Evolutionary conservation across 2,797 vertebrate species (phyloP).

Genomic region (Lacerta bilineata): DNA sequence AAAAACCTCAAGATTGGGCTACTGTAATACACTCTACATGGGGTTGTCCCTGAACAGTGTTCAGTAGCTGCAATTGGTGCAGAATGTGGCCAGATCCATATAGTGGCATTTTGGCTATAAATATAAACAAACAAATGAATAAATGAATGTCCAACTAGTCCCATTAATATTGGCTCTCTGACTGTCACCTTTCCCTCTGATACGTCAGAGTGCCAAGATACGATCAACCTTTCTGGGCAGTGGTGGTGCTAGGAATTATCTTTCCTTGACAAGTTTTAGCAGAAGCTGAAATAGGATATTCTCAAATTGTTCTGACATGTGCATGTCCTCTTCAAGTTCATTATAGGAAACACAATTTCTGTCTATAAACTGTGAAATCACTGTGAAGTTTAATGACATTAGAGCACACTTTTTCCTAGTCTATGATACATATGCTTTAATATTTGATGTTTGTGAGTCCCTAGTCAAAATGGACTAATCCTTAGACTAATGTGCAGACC

Average conservation of each 20-base stretch:
- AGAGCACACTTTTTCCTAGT: neutral
- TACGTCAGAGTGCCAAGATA: too few relatives aligned
- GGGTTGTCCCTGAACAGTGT: too few relatives aligned
- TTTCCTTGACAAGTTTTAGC: neutral
- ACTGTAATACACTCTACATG: too few relatives aligned
- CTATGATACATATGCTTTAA: neutral
- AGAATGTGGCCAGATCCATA: too few relatives aligned
- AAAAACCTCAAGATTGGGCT: too few relatives aligned
- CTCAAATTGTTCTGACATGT: neutral
- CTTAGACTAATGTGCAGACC: neutral
- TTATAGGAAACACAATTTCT: neutral
- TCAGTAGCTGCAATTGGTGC: too few relatives aligned
- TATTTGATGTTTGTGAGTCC: neutral
- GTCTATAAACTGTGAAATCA: neutral
- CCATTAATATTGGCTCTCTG: neutral
- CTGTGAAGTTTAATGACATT: neutral
- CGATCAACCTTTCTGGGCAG: neutral
- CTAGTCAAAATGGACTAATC: constrained; percentile 1
- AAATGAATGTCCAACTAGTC: neutral
- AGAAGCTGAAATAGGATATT: neutral
- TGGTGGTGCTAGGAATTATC: neutral
- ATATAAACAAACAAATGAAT: too few relatives aligned
- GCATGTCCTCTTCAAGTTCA: neutral
- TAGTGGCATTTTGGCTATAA: too few relatives aligned
- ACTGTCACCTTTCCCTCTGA: neutral